Conservation (phyloP, 2,797 vertebrate genomes). For the Spinus pinus region DNA sequence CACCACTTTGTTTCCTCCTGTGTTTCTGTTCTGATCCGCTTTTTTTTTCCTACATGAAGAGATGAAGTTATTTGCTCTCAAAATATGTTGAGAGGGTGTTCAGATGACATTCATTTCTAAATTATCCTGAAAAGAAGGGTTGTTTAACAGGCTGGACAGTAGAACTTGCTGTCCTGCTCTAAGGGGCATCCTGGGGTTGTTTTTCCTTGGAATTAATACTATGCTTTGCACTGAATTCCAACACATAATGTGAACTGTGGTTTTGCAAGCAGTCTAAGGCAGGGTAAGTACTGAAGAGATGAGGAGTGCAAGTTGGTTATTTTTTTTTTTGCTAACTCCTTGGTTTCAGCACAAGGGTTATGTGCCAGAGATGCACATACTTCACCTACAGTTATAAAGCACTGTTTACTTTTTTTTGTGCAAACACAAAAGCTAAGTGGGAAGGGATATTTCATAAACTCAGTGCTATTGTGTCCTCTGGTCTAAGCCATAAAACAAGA, state of each 20-base stretch:
- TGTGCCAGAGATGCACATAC: not conserved
- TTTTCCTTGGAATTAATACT: not conserved
- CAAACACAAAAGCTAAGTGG: conserved; percentile 43
- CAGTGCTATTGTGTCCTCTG: conserved; percentile 64
- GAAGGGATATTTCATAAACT: conserved; percentile 60
- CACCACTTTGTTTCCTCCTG: not conserved
- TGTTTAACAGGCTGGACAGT: not conserved
- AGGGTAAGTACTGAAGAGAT: not conserved
- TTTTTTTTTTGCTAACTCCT: not conserved
- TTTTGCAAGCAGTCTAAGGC: not conserved
- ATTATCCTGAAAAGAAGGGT: not conserved
- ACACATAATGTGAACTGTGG: not conserved
- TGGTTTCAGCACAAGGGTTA: not conserved
- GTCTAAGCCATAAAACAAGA: conserved; percentile 70
- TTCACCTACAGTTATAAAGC: conserved; percentile 20
- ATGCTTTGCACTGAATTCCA: not conserved
- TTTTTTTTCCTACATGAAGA: not conserved
- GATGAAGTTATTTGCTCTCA: not conserved
- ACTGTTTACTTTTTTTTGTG: conserved; percentile 24
- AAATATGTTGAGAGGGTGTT: not conserved
- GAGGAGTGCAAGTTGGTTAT: not conserved
- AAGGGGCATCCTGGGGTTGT: not conserved
- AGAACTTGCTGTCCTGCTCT: not conserved
- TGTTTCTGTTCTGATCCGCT: not conserved
- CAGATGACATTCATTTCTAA: not conserved